Conservation (phyloP, 2,113 vertebrate genomes). For the Circaetus cinerascens region DNA sequence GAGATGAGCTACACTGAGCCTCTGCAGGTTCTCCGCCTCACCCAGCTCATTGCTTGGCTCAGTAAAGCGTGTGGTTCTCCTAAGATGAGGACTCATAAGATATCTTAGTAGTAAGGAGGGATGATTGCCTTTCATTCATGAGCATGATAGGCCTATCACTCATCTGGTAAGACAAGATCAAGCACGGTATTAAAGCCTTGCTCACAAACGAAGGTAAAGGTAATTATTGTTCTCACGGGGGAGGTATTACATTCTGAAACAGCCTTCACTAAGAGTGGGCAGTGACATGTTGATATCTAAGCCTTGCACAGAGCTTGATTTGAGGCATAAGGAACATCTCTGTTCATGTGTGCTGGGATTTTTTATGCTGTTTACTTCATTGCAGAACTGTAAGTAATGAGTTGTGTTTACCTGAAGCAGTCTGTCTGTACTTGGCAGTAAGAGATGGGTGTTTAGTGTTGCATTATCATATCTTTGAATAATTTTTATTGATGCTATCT, state of each 20-base stretch:
- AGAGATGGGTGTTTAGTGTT: neutral
- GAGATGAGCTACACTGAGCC: neutral
- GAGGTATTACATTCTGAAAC: neutral
- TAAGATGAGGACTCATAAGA: neutral
- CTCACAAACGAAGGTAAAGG: neutral
- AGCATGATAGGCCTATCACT: conserved; percentile 24
- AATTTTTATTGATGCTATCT: neutral
- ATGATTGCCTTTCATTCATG: conserved; percentile 17
- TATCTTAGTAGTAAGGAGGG: neutral
- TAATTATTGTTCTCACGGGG: conserved; percentile 1
- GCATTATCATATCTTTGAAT: neutral
- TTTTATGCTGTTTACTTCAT: neutral
- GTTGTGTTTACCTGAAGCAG: neutral
- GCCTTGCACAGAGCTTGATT: neutral
- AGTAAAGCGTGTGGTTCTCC: neutral
- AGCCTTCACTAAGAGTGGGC: neutral
- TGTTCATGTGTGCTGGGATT: neutral
- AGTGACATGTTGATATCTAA: neutral
- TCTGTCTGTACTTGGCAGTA: neutral
- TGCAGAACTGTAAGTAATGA: neutral
- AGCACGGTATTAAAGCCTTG: neutral
- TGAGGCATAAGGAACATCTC: neutral
- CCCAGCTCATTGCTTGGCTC: neutral
- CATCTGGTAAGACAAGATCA: neutral
- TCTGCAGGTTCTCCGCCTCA: neutral